phyloP scores from a whole-genome alignment of 2,888 invertebrate genomes.

The Agriotes lineatus region DNA sequence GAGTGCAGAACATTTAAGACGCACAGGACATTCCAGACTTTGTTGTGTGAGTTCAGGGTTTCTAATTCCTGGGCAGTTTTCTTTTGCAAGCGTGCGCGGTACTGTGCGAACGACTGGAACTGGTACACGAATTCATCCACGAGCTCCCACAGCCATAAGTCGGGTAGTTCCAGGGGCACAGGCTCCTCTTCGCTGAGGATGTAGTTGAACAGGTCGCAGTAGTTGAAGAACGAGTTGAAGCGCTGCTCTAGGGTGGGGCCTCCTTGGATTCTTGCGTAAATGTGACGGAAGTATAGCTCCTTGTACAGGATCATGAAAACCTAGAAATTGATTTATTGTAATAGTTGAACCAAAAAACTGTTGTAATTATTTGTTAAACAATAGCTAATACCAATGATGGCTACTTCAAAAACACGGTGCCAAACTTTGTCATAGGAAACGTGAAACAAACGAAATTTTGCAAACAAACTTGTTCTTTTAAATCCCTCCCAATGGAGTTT shows the following conservation, averaged over 20 bases:
- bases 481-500: too few relatives aligned
- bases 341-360: too few relatives aligned
- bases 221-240: conserved; percentile 96
- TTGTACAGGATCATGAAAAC: conserved; percentile 96
- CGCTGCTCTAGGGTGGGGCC: conserved; percentile 93
- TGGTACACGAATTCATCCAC: conserved; percentile 99
- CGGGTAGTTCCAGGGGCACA: conserved; percentile 91
- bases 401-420: too few relatives aligned
- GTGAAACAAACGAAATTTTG: too few relatives aligned
- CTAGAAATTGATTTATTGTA: too few relatives aligned
- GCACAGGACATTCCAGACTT: conserved; percentile 98
- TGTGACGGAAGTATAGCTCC: conserved; percentile 96
- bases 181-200: conserved; percentile 92
- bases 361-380: too few relatives aligned
- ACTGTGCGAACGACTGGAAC: conserved; percentile 92
- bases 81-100: conserved; percentile 79
- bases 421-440: too few relatives aligned
- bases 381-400: too few relatives aligned
- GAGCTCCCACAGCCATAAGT: conserved; percentile 99
- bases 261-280: conserved; percentile 92
- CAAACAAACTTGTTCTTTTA: too few relatives aligned
- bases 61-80: conserved; percentile 85
- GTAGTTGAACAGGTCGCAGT: conserved; percentile 97
- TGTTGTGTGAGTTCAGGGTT: conserved; percentile 82
- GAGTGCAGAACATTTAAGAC: conserved; percentile 98